Evolutionary conservation across 2,888 invertebrate species (phyloP).

Genomic region (Eubasilissa splendida): DNA sequence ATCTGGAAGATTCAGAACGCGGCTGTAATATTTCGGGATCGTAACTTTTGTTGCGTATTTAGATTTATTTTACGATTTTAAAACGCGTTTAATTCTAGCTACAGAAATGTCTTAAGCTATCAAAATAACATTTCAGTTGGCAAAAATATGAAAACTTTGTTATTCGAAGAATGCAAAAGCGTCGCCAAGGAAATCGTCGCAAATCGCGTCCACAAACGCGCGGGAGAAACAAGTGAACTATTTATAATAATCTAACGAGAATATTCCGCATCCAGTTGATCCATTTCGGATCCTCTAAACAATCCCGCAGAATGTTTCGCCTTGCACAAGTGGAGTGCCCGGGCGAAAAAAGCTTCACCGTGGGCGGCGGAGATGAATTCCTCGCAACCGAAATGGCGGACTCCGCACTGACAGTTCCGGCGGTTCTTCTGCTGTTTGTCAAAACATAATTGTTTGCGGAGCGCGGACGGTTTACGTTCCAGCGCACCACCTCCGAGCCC

Average conservation of each 20-base stretch:
- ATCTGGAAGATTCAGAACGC: too few relatives aligned
- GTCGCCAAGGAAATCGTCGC: conserved; percentile 24
- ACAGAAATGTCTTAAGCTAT: background rate
- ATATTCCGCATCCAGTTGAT: conserved; percentile 35
- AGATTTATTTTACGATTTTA: too few relatives aligned
- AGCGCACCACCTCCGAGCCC: conserved; percentile 2
- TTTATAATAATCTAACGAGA: conserved; percentile 44
- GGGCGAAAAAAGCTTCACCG: conserved; percentile 46
- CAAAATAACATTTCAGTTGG: conserved; percentile 32
- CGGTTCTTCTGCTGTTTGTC: conserved; percentile 57
- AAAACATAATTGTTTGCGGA: conserved; percentile 54
- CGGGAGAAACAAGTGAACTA: conserved; percentile 24
- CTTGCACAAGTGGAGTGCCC: conserved; percentile 43
- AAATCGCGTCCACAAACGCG: conserved; percentile 1
- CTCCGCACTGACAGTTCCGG: conserved; percentile 19
- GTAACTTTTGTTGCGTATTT: too few relatives aligned
- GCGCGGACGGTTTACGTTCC: conserved; percentile 35
- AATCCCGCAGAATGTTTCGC: conserved; percentile 43
- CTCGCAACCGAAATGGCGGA: conserved; percentile 47
- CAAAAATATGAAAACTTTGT: conserved; percentile 38
- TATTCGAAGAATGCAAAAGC: conserved; percentile 25
- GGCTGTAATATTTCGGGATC: too few relatives aligned
- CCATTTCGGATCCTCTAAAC: conserved; percentile 39
- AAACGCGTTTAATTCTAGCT: too few relatives aligned
- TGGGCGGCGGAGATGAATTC: conserved; percentile 52